Evolutionary conservation across 2,888 invertebrate species (phyloP).

Genomic region (Eumacrocentrus americanus): DNA sequence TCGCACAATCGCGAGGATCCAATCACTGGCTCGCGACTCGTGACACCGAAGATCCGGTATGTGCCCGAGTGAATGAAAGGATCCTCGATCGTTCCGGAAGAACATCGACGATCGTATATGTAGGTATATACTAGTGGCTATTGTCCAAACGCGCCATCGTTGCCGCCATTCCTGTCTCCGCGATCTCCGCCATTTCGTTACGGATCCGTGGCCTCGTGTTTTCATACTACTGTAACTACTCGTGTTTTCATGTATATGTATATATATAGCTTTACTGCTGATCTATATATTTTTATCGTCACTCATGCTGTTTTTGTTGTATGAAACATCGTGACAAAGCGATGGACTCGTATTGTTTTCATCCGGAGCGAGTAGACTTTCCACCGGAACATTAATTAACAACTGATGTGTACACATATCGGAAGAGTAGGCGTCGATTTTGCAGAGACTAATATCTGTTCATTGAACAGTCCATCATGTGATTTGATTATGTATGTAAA

Average conservation of each 20-base stretch:
- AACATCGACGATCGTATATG: slow-evolving; percentile 40
- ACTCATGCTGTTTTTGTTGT: slow-evolving; percentile 12
- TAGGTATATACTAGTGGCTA: slow-evolving; percentile 14
- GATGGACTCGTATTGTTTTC: slow-evolving; percentile 1
- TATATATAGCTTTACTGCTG: background rate
- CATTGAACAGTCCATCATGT: background rate
- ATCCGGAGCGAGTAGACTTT: slow-evolving; percentile 7
- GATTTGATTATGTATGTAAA: too few species aligned
- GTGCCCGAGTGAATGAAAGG: slow-evolving; percentile 1
- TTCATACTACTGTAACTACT: background rate
- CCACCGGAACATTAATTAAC: slow-evolving; percentile 18
- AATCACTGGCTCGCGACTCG: slow-evolving; percentile 25
- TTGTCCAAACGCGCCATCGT: slow-evolving; percentile 35
- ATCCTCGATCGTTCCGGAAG: slow-evolving; percentile 46
- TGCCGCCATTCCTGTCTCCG: slow-evolving; percentile 38
- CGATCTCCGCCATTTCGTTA: slow-evolving; percentile 16
- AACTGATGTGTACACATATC: background rate
- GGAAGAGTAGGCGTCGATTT: background rate
- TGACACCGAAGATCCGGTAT: slow-evolving; percentile 29
- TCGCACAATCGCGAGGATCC: slow-evolving; percentile 19
- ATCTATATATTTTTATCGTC: slow-evolving; percentile 9
- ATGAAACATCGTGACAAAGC: slow-evolving; percentile 1
- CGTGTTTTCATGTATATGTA: background rate
- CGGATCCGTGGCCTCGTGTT: slow-evolving; percentile 22
- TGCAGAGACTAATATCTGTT: background rate